Evolutionary conservation across 1,140 invertebrate species (phyloP), one percentile per base, ranked within the genome.

Genomic region (Plodia interpunctella): DNA sequence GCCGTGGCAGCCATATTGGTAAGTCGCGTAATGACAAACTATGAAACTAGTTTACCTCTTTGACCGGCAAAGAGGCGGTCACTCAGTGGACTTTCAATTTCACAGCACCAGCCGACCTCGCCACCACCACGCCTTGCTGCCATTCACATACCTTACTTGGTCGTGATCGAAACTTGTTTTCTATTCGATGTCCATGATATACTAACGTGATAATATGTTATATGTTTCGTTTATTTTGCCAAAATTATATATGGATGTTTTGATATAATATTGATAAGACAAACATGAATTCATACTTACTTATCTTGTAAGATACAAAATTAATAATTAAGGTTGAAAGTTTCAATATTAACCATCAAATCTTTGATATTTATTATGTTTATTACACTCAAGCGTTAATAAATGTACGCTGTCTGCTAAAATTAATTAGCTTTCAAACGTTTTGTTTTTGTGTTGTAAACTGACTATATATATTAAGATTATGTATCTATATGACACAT

Each of bases 91-190:
- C 80, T 83, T 86, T 84, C 83, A 65, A 82, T 83, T 81, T 76
- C 70, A 62, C 60, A 66, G 74, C 63, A 70, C 67, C 62, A 61
- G 78, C 49, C 74, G 83, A 69, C 83, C 81, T 87, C 83, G 80
- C 49, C 66, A 15, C 38, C 10, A 76, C 83, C 79, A 77, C 83
- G 79, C 80, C 83, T 82, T 57, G 69, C 78, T 55, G 68, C 78
- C 78, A 70, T 71, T 83, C 83, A 84, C 83, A 86, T 84, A 75
- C 80, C 80, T 66, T 76, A 81, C 68, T 72, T 68, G 69, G 72
- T 83, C 78, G 73, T 82, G 80, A 83, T 78, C 68, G 67, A 80
- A 81, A 85, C 82, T 72, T 69, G 82, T 83, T 85, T 82, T 62
- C 68, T 67, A 70, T 74, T 70, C 71, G 55, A 57, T 62, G 25